Base-by-base conservation (phyloP, 2,888 invertebrate genomes). In the Autographa pulchrina region DNA sequence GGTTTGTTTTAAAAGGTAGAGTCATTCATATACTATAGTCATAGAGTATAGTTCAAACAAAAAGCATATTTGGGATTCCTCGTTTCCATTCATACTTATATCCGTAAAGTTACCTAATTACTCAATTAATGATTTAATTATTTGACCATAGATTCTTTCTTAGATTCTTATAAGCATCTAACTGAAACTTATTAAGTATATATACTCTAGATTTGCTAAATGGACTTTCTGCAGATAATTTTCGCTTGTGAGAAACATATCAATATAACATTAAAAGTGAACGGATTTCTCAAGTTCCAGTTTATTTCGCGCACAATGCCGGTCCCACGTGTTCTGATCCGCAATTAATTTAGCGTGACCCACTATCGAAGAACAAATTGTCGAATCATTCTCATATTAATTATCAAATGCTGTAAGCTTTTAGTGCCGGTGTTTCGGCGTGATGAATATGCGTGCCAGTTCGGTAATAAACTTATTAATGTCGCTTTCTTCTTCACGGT, bases 311-410 rank as follows among this genome's bases (percentile, higher is more conserved):
- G 88, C 86, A 94, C 94, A 94, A 94, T 93, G 90, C 90, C 87
- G 89, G 89, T 86, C 86, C 91, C 89, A 93, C 92, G 94, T 91
- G 93, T 91, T 90, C 88, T 89, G 91, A 93, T 94, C 93, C 90
- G 93, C 94, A 93, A 94, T 94, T 94, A 95, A 94, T 93, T 92
- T 82, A 86, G 86, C 87, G 84, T 93, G 95, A 94, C 95, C 95
- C 87, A 95, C 93, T 91, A 92, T 90, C 88, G 84, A 83, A 82
- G 84, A 86, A 81, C 86, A 89, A 91, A 88, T 82, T 91, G 92
- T 91, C 91, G 90, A 93, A 89, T 94, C 93, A 93, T 91, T 85
- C 86, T 87, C 80, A 78, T 84, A 87, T 91, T 93, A 93, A 95
- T 94, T 94, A 93, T 90, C 84, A 85, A 90, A 90, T 92, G 86